Conservation (phyloP, 2,888 invertebrate species). For the Brachyptera risi region DNA sequence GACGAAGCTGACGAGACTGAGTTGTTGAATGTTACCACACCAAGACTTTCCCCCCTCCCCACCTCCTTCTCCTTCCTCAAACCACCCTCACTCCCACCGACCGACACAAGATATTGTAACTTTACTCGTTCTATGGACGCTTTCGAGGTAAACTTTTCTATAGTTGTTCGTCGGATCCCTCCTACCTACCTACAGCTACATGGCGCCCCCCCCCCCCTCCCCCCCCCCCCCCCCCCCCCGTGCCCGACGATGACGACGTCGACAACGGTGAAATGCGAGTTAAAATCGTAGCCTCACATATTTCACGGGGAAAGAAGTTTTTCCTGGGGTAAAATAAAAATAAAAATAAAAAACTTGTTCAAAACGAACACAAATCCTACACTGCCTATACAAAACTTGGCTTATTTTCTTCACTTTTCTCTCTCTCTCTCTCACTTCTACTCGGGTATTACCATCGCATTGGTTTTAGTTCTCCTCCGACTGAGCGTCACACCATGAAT, state of each 20-base stretch:
- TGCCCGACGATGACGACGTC: neutral
- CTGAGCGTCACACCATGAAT: neutral
- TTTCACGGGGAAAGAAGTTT: conserved; percentile 15
- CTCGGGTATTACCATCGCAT: neutral
- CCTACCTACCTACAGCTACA: neutral
- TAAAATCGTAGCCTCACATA: conserved; percentile 19
- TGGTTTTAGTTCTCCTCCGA: neutral
- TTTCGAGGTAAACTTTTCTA: conserved; percentile 22
- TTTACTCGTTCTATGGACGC: conserved; percentile 21
- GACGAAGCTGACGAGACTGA: neutral
- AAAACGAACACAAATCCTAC: conserved; percentile 14
- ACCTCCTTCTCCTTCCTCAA: too few relatives aligned
- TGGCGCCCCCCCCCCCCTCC: neutral
- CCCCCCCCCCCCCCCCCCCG: neutral
- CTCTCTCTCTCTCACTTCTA: neutral
- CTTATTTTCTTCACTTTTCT: neutral
- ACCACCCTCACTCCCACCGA: too few relatives aligned
- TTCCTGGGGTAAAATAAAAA: neutral
- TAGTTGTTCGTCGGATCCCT: conserved; percentile 1
- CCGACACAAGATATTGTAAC: conserved; percentile 16
- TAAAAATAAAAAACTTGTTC: conserved; percentile 9
- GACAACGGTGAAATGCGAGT: conserved; percentile 12
- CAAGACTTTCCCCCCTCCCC: too few relatives aligned
- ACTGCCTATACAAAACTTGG: conserved; percentile 13
- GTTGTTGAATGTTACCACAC: conserved; percentile 6